A percentile compares a stretch with the other conserved stretches of the same genome.
phyloP scores from a whole-genome alignment of 2,888 invertebrate species.

The Epirrhoe tristata region DNA sequence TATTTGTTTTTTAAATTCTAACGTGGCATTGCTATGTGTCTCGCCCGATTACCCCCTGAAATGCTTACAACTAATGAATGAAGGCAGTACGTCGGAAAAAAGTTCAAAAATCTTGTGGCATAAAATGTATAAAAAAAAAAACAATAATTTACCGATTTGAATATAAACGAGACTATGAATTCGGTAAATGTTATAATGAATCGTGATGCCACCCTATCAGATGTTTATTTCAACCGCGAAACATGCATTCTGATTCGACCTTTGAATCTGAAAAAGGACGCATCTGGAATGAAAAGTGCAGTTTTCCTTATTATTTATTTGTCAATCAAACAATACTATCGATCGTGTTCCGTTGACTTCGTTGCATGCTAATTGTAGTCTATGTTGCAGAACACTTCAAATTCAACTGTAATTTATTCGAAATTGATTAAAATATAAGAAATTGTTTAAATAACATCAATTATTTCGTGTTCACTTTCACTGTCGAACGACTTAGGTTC shows the following conservation, averaged over 20 bases:
- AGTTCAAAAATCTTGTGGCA: too few relatives aligned
- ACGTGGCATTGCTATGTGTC: too few relatives aligned
- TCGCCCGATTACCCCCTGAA: too few relatives aligned
- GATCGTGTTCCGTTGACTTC: slow-evolving; percentile 27
- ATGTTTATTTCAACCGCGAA: slow-evolving; percentile 60
- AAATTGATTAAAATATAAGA: slow-evolving; percentile 44
- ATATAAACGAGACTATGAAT: slow-evolving; percentile 12
- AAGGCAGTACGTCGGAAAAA: too few relatives aligned
- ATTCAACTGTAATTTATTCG: slow-evolving; percentile 22
- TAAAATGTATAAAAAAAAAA: too few relatives aligned
- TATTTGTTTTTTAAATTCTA: too few relatives aligned
- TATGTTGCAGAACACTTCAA: slow-evolving; percentile 16
- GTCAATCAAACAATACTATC: slow-evolving; percentile 31
- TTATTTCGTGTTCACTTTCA: slow-evolving; percentile 76
- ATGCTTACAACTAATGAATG: too few relatives aligned
- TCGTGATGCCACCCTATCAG: slow-evolving; percentile 59
- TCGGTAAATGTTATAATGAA: slow-evolving; percentile 47
- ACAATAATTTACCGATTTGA: too few relatives aligned
- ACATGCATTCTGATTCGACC: slow-evolving; percentile 67
- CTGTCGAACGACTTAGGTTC: slow-evolving; percentile 72
- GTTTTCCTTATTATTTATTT: slow-evolving; percentile 51
- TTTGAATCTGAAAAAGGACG: slow-evolving; percentile 68
- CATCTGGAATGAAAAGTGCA: slow-evolving; percentile 67
- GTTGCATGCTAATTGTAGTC: slow-evolving; percentile 35
- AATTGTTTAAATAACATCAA: slow-evolving; percentile 66